A percentile compares a stretch with the other conserved stretches of the same genome.
Evolutionary conservation across 1,140 invertebrate species (phyloP).

Genomic region (Drosophila nikananu): DNA sequence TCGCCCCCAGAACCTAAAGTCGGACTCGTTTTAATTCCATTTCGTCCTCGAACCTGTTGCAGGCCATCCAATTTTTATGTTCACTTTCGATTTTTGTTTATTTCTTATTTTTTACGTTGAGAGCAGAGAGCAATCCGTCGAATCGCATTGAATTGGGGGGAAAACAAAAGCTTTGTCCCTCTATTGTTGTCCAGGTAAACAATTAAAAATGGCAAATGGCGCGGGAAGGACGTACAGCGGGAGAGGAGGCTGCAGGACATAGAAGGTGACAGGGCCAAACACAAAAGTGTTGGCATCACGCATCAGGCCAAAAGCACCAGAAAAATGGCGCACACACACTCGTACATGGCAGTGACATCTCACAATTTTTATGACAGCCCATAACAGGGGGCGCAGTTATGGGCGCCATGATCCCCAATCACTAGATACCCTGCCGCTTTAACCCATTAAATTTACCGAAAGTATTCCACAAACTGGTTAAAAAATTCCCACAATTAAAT

Average conservation of each 20-base stretch:
- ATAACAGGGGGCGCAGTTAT: neutral
- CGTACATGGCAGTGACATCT: constrained; percentile 61
- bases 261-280: constrained; percentile 40
- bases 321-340: constrained; percentile 64
- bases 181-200: constrained; percentile 63
- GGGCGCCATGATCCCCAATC: neutral
- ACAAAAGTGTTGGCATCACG: constrained; percentile 30
- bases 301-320: constrained; percentile 26
- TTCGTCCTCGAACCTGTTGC: constrained; percentile 55
- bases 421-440: constrained; percentile 14
- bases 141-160: constrained; percentile 13
- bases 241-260: neutral
- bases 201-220: constrained; percentile 77
- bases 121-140: constrained; percentile 19
- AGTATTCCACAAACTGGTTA: neutral
- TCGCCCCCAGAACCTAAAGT: constrained; percentile 7
- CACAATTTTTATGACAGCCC: constrained; percentile 74
- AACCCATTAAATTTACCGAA: neutral
- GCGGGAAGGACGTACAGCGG: neutral
- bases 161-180: constrained; percentile 31
- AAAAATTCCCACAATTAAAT: neutral
- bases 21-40: constrained; percentile 16
- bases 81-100: constrained; percentile 13
- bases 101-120: constrained; percentile 5
- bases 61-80: constrained; percentile 33